Conservation (phyloP, 2,113 vertebrate species). For the Saimiri boliviensis region DNA sequence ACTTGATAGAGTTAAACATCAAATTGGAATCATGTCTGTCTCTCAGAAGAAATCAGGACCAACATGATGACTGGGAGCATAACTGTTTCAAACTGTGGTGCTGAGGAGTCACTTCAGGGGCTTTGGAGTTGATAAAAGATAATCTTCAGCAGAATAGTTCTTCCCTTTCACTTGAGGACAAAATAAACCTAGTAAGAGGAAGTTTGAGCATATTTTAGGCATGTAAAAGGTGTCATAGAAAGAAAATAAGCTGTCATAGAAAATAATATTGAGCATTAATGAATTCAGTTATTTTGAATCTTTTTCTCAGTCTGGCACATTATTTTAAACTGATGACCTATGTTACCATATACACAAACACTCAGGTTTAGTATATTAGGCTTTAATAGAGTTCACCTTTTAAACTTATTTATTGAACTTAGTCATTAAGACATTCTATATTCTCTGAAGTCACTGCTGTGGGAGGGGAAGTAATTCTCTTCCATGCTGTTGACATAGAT, state of each 20-base stretch:
- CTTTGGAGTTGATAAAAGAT: background rate
- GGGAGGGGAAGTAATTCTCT: background rate
- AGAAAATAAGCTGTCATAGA: background rate
- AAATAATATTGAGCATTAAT: background rate
- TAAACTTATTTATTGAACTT: slow-evolving; percentile 4
- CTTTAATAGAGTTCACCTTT: slow-evolving; percentile 6
- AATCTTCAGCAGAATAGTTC: background rate
- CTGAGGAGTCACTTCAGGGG: background rate
- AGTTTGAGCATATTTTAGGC: background rate
- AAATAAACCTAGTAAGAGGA: background rate
- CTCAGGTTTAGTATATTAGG: slow-evolving; percentile 4
- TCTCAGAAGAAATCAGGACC: background rate
- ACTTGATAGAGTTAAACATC: background rate
- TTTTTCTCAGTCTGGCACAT: slow-evolving; percentile 17
- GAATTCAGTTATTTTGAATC: background rate
- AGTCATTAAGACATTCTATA: background rate
- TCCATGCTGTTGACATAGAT: background rate
- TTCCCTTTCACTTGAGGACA: background rate
- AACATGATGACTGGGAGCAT: background rate
- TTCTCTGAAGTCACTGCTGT: background rate
- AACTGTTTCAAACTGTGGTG: background rate
- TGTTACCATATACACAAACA: background rate
- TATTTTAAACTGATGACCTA: slow-evolving; percentile 25
- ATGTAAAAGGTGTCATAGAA: background rate
- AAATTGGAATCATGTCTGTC: background rate